Evolutionary conservation across 1,140 invertebrate species (phyloP).

Genomic region (Pogonomyrmex californicus): DNA sequence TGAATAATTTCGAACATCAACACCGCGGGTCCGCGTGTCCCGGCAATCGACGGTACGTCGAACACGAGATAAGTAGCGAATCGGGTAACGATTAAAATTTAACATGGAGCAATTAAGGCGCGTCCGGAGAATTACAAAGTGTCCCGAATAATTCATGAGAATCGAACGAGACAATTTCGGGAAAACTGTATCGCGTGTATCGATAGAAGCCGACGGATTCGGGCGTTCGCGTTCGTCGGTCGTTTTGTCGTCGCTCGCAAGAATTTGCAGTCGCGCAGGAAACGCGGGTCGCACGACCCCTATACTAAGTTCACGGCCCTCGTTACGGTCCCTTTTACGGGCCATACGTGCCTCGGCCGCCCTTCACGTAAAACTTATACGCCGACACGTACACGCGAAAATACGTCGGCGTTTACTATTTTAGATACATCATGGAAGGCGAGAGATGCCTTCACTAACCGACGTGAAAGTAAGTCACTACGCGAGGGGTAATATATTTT

Average conservation of each 20-base stretch:
- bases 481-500: constrained; percentile 73
- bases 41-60: neutral
- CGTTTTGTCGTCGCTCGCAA: constrained; percentile 45
- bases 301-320: constrained; percentile 68
- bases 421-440: constrained; percentile 50
- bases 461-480: constrained; percentile 52
- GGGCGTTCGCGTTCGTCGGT: constrained; percentile 29
- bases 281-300: constrained; percentile 58
- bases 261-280: constrained; percentile 66
- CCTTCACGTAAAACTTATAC: constrained; percentile 68
- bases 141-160: constrained; percentile 19
- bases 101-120: constrained; percentile 18
- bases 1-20: constrained; percentile 54
- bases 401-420: constrained; percentile 72
- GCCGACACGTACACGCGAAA: constrained; percentile 52
- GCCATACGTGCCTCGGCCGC: constrained; percentile 67
- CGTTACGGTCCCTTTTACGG: constrained; percentile 73
- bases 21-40: neutral
- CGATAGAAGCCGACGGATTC: constrained; percentile 25
- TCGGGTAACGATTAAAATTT: constrained; percentile 40
- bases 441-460: constrained; percentile 40
- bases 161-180: neutral
- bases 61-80: constrained; percentile 29
- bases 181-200: neutral
- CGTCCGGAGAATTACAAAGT: neutral